A percentile compares a stretch with the other conserved stretches of the same genome.
These are phyloP conservation scores for Passer montanus DNA, from an alignment of 2,113 vertebrate genomes.

Conservation along the genomic window DNA sequence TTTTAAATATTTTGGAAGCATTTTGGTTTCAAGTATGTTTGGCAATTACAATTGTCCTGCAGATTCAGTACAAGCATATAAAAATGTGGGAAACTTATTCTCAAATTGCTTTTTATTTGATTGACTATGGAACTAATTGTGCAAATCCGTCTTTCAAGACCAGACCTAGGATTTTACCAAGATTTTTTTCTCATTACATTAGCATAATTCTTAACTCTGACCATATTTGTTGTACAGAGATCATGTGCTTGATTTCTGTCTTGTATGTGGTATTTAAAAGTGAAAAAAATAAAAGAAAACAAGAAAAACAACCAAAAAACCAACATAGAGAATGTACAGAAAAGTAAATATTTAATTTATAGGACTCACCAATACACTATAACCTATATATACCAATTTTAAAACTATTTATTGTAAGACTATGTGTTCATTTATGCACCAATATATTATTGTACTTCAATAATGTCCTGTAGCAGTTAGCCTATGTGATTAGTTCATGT, in stretches of 20 bases:
- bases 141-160: not conserved
- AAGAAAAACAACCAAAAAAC: fast-evolving
- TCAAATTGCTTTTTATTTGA: not conserved
- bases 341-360: not conserved
- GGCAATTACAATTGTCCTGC: not conserved
- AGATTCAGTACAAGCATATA: not conserved
- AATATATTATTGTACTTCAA: not conserved
- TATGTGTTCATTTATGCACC: not conserved
- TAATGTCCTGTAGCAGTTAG: not conserved
- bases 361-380: not conserved
- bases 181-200: not conserved
- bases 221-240: not conserved
- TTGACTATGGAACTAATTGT: not conserved
- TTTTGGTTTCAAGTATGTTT: not conserved
- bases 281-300: fast-evolving
- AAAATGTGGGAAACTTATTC: not conserved
- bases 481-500: not conserved
- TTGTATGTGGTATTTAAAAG: not conserved
- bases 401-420: not conserved
- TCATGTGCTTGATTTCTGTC: not conserved
- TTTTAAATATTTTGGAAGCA: not conserved
- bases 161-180: not conserved
- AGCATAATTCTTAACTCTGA: not conserved
- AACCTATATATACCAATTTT: not conserved
- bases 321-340: not conserved